A percentile compares a stretch with the other conserved stretches of the same genome.
These are phyloP conservation scores for Bambusicola thoracicus DNA, from an alignment of 2,113 vertebrate genomes.

Conservation along the genomic window DNA sequence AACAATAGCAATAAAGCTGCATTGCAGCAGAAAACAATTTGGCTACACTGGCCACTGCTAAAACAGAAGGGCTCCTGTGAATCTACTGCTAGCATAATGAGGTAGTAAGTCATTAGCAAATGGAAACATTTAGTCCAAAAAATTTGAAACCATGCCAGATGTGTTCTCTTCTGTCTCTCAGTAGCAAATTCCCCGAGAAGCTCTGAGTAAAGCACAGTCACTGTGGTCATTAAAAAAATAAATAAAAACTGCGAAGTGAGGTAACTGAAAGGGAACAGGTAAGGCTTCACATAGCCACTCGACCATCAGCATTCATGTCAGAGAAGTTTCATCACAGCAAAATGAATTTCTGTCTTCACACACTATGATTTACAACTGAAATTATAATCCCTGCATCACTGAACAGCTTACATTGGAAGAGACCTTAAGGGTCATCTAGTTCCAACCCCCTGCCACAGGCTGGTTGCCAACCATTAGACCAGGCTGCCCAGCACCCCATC, in stretches of 20 bases:
- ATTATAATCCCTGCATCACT: background rate
- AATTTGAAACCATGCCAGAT: background rate
- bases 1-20: background rate
- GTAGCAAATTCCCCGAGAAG: background rate
- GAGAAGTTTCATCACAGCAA: background rate
- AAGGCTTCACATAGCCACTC: background rate
- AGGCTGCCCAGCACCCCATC: too few species aligned
- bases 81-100: background rate
- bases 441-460: too few species aligned
- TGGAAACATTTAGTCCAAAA: background rate
- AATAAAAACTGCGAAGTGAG: background rate
- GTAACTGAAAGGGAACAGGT: background rate
- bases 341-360: background rate
- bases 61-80: background rate
- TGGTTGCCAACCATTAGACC: too few species aligned
- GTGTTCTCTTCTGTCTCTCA: background rate
- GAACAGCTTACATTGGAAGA: too few species aligned
- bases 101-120: background rate
- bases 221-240: background rate
- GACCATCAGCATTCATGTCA: accelerated
- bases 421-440: too few species aligned
- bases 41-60: background rate
- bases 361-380: background rate
- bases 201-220: background rate
- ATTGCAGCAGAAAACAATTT: background rate